Percentiles rank a stretch among this genome's conserved stretches.
These are phyloP conservation scores for Avahi laniger DNA, from an alignment of 2,797 vertebrate genomes.

Conservation along the genomic window DNA sequence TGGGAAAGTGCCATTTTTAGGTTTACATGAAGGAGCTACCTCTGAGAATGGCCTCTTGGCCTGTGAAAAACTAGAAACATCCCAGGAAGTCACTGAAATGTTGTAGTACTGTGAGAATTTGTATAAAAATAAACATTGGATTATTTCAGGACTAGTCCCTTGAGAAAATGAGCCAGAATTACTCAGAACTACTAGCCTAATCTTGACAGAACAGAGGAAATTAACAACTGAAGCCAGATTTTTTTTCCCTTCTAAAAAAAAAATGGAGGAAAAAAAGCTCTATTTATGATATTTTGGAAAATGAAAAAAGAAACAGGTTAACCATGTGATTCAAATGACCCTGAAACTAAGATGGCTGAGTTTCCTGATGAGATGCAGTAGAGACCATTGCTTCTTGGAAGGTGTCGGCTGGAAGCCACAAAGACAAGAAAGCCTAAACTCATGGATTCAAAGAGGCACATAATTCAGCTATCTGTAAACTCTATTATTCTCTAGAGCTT, in stretches of 20 bases:
- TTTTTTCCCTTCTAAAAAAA: conserved; percentile 60
- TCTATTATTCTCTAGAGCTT: conserved; percentile 62
- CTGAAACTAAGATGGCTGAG: conserved; percentile 58
- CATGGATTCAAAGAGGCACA: conserved; percentile 25
- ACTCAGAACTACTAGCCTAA: conserved; percentile 84
- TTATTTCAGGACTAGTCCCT: conserved; percentile 87
- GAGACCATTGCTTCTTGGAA: conserved; percentile 52
- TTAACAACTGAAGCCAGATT: conserved; percentile 83
- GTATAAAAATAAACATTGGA: conserved; percentile 92
- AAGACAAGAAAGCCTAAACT: conserved; percentile 65
- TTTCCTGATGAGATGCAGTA: conserved; percentile 51
- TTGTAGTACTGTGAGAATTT: conserved; percentile 89
- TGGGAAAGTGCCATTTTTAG: conserved; percentile 92
- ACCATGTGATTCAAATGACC: conserved; percentile 69
- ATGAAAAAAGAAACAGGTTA: conserved; percentile 75
- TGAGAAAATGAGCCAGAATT: conserved; percentile 86
- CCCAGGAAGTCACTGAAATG: conserved; percentile 88
- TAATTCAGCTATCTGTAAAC: conserved; percentile 60
- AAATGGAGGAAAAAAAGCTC: neutral
- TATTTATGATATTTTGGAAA: conserved; percentile 78
- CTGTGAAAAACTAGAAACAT: conserved; percentile 89
- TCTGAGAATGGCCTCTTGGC: conserved; percentile 90
- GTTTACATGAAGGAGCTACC: conserved; percentile 91
- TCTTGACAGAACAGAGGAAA: conserved; percentile 88
- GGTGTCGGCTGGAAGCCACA: conserved; percentile 75